These are phyloP conservation scores for Drosophila pseudotakahashii DNA, from an alignment of 2,888 invertebrate species.

Conservation along the genomic window DNA sequence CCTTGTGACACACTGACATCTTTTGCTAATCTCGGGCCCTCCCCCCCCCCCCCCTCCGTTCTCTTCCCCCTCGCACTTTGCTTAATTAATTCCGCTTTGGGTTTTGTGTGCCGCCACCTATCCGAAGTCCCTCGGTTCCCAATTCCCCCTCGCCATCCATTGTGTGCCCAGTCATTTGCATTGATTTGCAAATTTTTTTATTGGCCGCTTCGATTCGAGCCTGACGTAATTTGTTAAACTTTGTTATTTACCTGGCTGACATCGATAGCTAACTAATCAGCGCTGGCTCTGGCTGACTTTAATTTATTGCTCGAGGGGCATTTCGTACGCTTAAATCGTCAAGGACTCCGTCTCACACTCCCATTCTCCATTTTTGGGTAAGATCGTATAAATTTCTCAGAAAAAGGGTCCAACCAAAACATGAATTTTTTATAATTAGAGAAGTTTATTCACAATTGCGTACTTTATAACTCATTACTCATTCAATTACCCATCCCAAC, in stretches of 20 bases:
- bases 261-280: conserved; percentile 62
- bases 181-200: conserved; percentile 70
- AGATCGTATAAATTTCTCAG: too few species aligned
- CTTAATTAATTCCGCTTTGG: conserved; percentile 76
- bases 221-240: conserved; percentile 68
- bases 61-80: conserved; percentile 51
- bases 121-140: not conserved
- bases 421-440: too few species aligned
- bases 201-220: conserved; percentile 38
- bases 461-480: too few species aligned
- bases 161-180: conserved; percentile 66
- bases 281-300: conserved; percentile 46
- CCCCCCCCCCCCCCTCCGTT: not conserved
- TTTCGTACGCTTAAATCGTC: not conserved
- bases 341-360: conserved; percentile 13
- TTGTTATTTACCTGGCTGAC: conserved; percentile 65
- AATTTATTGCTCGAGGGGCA: conserved; percentile 27
- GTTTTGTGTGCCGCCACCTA: conserved; percentile 24
- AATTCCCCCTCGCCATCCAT: conserved; percentile 1
- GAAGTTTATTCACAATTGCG: too few species aligned
- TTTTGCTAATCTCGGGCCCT: conserved; percentile 53
- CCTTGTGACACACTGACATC: conserved; percentile 79
- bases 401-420: too few species aligned
- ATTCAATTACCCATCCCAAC: too few species aligned
- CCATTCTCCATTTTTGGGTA: not conserved